phyloP scores from a whole-genome alignment of 2,113 vertebrate species.

The Mesembrinibis cayennensis region DNA sequence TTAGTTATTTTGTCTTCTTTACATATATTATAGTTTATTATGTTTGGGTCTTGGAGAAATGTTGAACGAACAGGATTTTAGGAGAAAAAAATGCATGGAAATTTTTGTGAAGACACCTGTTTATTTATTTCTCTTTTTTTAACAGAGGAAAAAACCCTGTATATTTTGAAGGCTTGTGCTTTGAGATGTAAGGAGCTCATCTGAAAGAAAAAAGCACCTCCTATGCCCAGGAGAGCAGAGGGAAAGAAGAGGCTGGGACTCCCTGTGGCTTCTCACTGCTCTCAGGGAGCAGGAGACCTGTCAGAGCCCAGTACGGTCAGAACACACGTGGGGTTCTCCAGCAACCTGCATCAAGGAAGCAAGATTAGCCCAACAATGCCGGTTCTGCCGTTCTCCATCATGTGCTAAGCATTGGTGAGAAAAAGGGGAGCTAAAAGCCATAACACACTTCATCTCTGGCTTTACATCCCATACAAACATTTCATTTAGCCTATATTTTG shows the following conservation, averaged over 20 bases:
- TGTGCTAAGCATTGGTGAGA: neutral
- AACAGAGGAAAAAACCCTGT: neutral
- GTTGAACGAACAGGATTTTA: neutral
- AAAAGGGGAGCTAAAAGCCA: neutral
- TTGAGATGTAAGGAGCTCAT: neutral
- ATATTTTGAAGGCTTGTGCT: neutral
- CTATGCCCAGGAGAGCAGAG: neutral
- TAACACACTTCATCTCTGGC: neutral
- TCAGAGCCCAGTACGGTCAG: neutral
- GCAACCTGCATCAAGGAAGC: neutral
- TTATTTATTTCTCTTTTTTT: neutral
- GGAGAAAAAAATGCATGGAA: neutral
- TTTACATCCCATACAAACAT: neutral
- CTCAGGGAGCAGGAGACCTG: neutral
- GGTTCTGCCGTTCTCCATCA: neutral
- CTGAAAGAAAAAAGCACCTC: neutral
- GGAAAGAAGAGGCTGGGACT: neutral
- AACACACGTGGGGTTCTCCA: neutral
- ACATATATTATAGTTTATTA: neutral
- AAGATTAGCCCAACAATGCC: neutral
- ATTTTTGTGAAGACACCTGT: neutral
- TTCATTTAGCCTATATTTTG: conserved; percentile 12
- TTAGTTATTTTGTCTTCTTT: neutral
- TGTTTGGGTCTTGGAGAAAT: neutral
- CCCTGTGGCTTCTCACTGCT: neutral